phyloP scores from a whole-genome alignment of 2,888 invertebrate genomes.

The Habroteleia sp. region DNA sequence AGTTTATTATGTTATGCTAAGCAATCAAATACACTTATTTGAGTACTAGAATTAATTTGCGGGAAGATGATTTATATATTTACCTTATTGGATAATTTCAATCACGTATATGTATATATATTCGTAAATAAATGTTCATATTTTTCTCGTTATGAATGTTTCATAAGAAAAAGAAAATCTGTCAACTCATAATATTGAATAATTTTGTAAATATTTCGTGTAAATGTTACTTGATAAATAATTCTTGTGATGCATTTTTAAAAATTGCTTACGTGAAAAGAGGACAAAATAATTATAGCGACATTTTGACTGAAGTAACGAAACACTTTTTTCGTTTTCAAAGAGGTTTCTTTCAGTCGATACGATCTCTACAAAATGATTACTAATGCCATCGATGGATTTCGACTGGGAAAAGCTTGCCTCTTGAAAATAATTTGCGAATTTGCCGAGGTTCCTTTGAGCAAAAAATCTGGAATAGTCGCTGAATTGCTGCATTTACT shows the following conservation, averaged over 20 bases:
- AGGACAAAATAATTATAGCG: neutral
- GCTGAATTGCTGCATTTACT: constrained; percentile 88
- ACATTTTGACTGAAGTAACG: constrained; percentile 8
- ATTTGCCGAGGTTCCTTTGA: constrained; percentile 86
- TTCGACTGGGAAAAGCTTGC: constrained; percentile 83
- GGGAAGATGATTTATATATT: no score
- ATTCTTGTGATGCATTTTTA: neutral
- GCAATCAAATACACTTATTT: constrained; percentile 31
- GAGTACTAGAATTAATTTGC: no score
- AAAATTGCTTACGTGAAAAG: neutral
- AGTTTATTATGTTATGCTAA: constrained; percentile 15
- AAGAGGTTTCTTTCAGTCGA: constrained; percentile 63
- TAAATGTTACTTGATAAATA: no score
- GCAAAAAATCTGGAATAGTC: constrained; percentile 86
- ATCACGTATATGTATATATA: no score
- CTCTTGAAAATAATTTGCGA: constrained; percentile 90
- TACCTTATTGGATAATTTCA: no score
- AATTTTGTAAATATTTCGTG: no score
- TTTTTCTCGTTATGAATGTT: no score
- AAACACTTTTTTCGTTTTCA: constrained; percentile 28
- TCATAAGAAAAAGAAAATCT: no score
- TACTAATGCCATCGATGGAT: constrained; percentile 70
- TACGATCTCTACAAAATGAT: constrained; percentile 78
- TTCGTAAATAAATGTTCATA: no score
- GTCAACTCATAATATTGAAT: no score